Evolutionary conservation across 2,888 invertebrate genomes (phyloP).

Genomic region (Amaurobius ferox): DNA sequence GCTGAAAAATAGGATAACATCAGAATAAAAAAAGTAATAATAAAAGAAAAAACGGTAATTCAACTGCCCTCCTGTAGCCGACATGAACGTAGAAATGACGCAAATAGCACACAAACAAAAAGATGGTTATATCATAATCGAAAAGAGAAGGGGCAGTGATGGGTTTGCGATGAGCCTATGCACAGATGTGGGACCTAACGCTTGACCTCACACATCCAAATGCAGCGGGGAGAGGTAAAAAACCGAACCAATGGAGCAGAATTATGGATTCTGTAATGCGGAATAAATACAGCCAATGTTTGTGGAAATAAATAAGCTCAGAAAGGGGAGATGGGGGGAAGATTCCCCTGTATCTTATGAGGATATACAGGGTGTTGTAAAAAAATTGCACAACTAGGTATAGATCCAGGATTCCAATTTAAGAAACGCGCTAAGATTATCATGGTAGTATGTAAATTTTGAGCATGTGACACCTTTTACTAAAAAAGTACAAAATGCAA

Average conservation of each 20-base stretch:
- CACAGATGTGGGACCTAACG: slow-evolving; percentile 8
- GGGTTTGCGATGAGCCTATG: not conserved
- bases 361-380: too few species aligned
- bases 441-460: too few species aligned
- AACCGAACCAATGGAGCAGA: not conserved
- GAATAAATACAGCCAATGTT: slow-evolving; percentile 1
- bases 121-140: not conserved
- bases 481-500: too few species aligned
- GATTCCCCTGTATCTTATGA: too few species aligned
- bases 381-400: too few species aligned
- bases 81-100: not conserved
- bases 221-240: not conserved
- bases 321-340: not conserved
- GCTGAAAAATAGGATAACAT: not conserved
- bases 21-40: too few species aligned
- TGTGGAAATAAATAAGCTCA: not conserved
- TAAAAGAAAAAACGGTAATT: not conserved
- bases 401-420: too few species aligned
- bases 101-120: slow-evolving; percentile 1
- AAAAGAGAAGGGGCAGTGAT: not conserved
- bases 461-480: too few species aligned
- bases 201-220: not conserved
- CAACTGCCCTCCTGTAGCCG: not conserved
- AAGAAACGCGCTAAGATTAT: too few species aligned
- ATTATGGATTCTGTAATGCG: not conserved